These are phyloP conservation scores for Oreochromis grahami DNA, from an alignment of 2,797 vertebrate genomes.

Conservation along the genomic window DNA sequence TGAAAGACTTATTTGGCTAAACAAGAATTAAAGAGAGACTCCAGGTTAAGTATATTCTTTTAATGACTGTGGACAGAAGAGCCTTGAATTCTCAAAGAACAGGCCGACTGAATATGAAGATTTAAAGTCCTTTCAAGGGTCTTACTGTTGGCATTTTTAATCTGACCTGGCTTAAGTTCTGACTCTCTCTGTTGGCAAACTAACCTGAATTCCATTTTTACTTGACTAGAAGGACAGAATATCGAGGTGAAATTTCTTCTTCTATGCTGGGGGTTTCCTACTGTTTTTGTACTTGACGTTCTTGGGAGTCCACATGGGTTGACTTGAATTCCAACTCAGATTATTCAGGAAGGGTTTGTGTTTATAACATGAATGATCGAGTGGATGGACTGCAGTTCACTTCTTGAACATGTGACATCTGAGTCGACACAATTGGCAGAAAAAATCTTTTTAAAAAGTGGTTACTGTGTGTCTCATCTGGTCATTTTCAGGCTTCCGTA, in stretches of 20 bases:
- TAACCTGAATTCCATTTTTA: conserved; percentile 47
- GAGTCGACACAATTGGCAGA: neutral
- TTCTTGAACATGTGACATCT: neutral
- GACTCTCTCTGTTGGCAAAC: conserved; percentile 28
- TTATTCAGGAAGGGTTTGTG: conserved; percentile 32
- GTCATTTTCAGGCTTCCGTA: conserved; percentile 1
- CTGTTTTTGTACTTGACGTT: conserved; percentile 63
- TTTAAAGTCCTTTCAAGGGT: conserved; percentile 11
- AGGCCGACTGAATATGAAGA: conserved; percentile 42
- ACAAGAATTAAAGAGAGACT: neutral
- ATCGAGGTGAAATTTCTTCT: conserved; percentile 26
- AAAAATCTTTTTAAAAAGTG: neutral
- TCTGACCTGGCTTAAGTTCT: conserved; percentile 19
- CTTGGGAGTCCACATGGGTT: conserved; percentile 18
- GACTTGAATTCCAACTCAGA: conserved; percentile 17
- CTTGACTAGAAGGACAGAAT: conserved; percentile 25
- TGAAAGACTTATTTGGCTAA: conserved; percentile 98
- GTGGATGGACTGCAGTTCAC: neutral
- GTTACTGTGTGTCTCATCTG: neutral
- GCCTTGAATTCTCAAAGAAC: conserved; percentile 29
- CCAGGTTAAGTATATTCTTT: conserved; percentile 18
- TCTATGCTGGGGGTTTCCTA: conserved; percentile 67
- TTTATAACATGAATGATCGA: conserved; percentile 8
- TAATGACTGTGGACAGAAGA: conserved; percentile 8
- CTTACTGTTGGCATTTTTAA: conserved; percentile 46